Evolutionary conservation across 2,797 vertebrate species (phyloP).

Genomic region (Artibeus lituratus): DNA sequence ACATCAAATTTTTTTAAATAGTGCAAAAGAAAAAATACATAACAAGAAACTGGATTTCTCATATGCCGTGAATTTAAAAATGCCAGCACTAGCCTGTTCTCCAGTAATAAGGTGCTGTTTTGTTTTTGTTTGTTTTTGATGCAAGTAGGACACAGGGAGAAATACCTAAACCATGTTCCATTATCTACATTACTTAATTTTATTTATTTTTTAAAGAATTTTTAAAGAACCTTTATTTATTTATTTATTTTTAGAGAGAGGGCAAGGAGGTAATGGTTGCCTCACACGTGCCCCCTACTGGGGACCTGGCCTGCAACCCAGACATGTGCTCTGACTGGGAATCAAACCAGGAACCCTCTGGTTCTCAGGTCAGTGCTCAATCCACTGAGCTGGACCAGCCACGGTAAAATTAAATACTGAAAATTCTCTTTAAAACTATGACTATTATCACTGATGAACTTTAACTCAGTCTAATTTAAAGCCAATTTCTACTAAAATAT

Average conservation of each 20-base stretch:
- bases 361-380: no score
- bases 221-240: background rate
- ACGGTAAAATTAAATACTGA: constrained; percentile 45
- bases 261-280: no score
- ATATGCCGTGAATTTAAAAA: constrained; percentile 3
- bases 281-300: no score
- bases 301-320: no score
- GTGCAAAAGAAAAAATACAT: constrained; percentile 48
- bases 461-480: constrained; percentile 52
- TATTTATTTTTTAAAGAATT: no score
- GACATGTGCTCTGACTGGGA: no score
- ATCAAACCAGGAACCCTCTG: no score
- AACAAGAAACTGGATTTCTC: background rate
- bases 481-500: constrained; percentile 46
- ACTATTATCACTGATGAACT: constrained; percentile 52
- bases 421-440: constrained; percentile 31
- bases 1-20: constrained; percentile 62
- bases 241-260: background rate
- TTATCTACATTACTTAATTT: constrained; percentile 30
- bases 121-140: background rate
- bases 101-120: background rate
- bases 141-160: background rate
- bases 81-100: background rate
- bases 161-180: background rate
- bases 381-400: no score